Evolutionary conservation across 2,888 invertebrate genomes (phyloP).

Genomic region (Rotaria macrura): DNA sequence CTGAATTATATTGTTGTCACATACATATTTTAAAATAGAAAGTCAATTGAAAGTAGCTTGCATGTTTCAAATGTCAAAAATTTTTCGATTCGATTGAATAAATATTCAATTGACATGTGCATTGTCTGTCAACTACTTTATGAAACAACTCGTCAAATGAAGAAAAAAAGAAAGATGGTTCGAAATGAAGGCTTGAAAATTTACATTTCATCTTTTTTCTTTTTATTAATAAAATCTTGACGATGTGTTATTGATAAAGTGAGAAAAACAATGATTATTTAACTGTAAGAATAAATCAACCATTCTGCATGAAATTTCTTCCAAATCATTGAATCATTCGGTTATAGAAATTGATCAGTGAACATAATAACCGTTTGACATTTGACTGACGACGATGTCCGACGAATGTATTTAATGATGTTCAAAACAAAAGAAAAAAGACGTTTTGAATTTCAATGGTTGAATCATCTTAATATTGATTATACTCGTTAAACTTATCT

Average conservation of each 20-base stretch:
- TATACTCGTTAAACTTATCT: not conserved
- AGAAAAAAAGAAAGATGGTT: not conserved
- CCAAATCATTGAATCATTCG: not conserved
- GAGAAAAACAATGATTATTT: not conserved
- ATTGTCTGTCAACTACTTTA: not conserved
- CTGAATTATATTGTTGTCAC: not conserved
- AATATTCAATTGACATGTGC: not conserved
- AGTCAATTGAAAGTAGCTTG: constrained; percentile 1
- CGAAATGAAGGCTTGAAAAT: not conserved
- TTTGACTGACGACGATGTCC: not conserved
- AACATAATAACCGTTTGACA: not conserved
- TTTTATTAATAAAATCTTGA: not conserved
- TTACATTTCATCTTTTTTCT: not conserved
- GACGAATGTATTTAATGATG: not conserved
- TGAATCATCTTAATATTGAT: not conserved
- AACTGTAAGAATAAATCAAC: constrained; percentile 1
- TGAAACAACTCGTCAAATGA: too few species aligned
- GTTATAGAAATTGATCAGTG: not conserved
- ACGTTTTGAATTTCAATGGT: too few species aligned
- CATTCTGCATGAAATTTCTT: not conserved
- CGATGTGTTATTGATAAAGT: too few species aligned
- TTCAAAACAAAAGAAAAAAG: not conserved
- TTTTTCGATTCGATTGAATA: not conserved
- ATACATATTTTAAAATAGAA: not conserved
- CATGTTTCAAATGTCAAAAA: not conserved